Base-by-base conservation (phyloP, 2,888 invertebrate genomes). In the Lithophane ornitopus region DNA sequence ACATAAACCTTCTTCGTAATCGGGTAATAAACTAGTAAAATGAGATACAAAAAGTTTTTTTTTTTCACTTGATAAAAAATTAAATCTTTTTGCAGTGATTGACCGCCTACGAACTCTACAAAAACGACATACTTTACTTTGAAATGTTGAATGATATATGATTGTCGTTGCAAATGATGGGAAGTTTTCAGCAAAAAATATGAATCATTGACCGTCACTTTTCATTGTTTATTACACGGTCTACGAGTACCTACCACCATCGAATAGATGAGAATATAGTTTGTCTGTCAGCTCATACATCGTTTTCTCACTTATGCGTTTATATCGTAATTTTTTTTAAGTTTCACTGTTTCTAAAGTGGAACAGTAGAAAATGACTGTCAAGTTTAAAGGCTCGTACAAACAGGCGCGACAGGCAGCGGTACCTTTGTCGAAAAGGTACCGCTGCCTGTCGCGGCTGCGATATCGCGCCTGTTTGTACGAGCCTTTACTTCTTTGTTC, bases 131-230 rank as follows among this genome's bases (percentile, higher is more conserved):
- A 16, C 16, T 34, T 73, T 19, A 52, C 52, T 34, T 59, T n/a
- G 12, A 19, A 81, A 49, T 75, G n/a, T 63, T 79, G 62, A 68
- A 58, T 65, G 58, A 58, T 74, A 26, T 73, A 63, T 78, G 72
- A 66, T 80, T 8, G 68, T 61, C 68, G 2, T 66, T 70, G 44
- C 6, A 82, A 85, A 84, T 68, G 66, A 78, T 88, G 87, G 61
- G 87, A 86, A 85, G 54, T 65, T 80, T 76, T 49, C 19, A 70
- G 70, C 67, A 84, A 82, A 81, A 81, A 87, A 79, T 16, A 61
- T 54, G 39, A 49, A 81, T 82, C 68, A 59, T 85, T 74, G 58
- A 74, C 76, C 74, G 49, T 76, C 54, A 62, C 26, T 78, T 71
- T 70, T 74, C 78, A 76, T 84, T 87, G 86, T 85, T 75, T 67